Base-by-base conservation (phyloP, 2,888 invertebrate genomes). In the Bombylius discolor region DNA sequence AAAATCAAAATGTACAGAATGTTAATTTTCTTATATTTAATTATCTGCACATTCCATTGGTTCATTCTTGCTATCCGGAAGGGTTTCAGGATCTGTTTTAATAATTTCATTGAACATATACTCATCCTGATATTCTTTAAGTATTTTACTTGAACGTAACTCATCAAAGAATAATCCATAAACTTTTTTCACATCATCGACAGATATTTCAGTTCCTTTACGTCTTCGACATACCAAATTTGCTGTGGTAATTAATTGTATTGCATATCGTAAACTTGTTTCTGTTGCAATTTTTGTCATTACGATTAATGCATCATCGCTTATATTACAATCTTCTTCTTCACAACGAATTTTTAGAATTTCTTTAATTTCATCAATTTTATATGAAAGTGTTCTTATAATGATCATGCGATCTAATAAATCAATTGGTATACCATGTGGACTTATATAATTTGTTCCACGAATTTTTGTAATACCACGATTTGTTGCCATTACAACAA, bases 401-500 rank as follows among this genome's bases (percentile, higher is more conserved):
- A 97, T 97, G 62, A 97, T 90, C 81, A 93, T 87, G 36, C 97
- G 79, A 75, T 99, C 99, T 5, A 99, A 77, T 60, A 99, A 77
- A 77, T 99, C 99, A 54, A 97, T 82, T 0, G 99, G 99, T 54
- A 99, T 93, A 12, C 99, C 99, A 71, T 99, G 99, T 0, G 99
- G 97, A 59, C 94, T 92, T 62, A 81, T 82, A 76, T 96, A 93
- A 68, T 86, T 86, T 23, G 96, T 97, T 33, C 98, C 99, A 53
- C 98, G 80, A 65, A 99, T 98, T 60, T 89, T 83, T 0, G 97
- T 97, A 57, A 97, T 94, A 4, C 88, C 87, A 42, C 98, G 82
- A 77, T 99, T 99, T 14, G 99, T 99, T 0, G 99, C 99, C 94
- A 99, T 97, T 47, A 99, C 94, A 0, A 99, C 89, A 1, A 99